phyloP scores from a whole-genome alignment of 2,113 vertebrate genomes.

The Cyanoramphus novaezelandiae region DNA sequence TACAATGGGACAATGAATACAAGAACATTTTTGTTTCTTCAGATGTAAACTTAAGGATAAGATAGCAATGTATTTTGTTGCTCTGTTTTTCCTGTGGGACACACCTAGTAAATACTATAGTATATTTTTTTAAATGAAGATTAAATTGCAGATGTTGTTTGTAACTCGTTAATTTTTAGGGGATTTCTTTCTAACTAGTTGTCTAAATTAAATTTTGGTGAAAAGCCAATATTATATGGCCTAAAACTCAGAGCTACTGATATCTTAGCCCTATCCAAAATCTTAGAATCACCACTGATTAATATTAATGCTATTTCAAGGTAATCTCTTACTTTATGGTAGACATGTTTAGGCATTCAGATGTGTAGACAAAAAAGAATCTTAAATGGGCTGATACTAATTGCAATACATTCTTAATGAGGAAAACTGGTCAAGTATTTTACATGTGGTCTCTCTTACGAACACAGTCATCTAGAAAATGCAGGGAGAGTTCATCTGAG shows the following conservation, averaged over 20 bases:
- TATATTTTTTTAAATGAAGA: background rate
- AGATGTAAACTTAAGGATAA: background rate
- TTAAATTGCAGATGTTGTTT: background rate
- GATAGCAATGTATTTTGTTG: background rate
- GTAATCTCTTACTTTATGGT: background rate
- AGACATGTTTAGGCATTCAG: background rate
- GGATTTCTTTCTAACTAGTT: background rate
- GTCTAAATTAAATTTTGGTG: background rate
- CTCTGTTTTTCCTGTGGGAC: background rate
- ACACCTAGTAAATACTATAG: background rate
- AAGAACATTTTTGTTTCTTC: background rate
- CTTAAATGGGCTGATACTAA: background rate
- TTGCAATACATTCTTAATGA: background rate
- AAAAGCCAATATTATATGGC: background rate
- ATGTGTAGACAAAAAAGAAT: background rate
- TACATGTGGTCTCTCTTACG: background rate
- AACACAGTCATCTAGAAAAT: background rate
- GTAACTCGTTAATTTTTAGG: background rate
- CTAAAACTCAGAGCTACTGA: background rate
- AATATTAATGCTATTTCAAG: background rate
- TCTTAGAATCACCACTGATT: background rate
- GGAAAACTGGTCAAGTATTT: background rate
- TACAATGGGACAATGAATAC: conserved; percentile 4
- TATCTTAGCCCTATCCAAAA: background rate
- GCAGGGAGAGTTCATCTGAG: background rate